These are phyloP conservation scores for Hirtodrosophila histrioides DNA, from an alignment of 2,888 invertebrate species.

Conservation along the genomic window DNA sequence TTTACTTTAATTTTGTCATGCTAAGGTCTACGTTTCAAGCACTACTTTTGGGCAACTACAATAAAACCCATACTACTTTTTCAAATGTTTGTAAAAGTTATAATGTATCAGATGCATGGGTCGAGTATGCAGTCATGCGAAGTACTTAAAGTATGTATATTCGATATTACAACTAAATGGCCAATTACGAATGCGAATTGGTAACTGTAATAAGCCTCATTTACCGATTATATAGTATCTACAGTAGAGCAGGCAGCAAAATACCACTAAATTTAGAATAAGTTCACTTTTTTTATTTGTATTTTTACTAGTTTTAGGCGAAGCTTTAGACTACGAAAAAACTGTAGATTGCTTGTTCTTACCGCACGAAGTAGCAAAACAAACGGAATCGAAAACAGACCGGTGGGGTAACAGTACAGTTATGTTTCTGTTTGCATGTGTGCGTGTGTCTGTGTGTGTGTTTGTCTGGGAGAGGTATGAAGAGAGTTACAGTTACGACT, in stretches of 20 bases:
- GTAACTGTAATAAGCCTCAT: constrained; percentile 36
- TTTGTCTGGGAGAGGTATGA: constrained; percentile 6
- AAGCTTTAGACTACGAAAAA: constrained; percentile 64
- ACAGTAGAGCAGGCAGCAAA: constrained; percentile 49
- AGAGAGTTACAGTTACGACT: constrained; percentile 32
- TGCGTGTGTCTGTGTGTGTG: constrained; percentile 24
- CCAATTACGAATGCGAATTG: constrained; percentile 68
- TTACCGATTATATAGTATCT: constrained; percentile 44
- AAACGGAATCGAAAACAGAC: constrained; percentile 42
- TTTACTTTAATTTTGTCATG: constrained; percentile 48
- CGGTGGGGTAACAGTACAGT: constrained; percentile 38
- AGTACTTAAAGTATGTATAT: constrained; percentile 59
- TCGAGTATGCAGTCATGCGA: constrained; percentile 40
- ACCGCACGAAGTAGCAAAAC: constrained; percentile 67
- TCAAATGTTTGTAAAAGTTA: constrained; percentile 4
- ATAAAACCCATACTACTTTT: constrained; percentile 32
- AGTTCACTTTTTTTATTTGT: constrained; percentile 9
- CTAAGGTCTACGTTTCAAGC: constrained; percentile 52
- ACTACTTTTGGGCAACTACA: constrained; percentile 41
- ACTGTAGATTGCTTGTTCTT: constrained; percentile 54
- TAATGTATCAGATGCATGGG: constrained; percentile 32
- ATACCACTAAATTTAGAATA: constrained; percentile 41
- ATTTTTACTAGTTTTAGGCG: constrained; percentile 31
- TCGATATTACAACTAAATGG: constrained; percentile 65
- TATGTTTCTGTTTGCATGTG: constrained; percentile 43